Evolutionary conservation across 2,888 invertebrate genomes (phyloP), one percentile per base, ranked within the genome.

Genomic region (Dryobotodes eremita): DNA sequence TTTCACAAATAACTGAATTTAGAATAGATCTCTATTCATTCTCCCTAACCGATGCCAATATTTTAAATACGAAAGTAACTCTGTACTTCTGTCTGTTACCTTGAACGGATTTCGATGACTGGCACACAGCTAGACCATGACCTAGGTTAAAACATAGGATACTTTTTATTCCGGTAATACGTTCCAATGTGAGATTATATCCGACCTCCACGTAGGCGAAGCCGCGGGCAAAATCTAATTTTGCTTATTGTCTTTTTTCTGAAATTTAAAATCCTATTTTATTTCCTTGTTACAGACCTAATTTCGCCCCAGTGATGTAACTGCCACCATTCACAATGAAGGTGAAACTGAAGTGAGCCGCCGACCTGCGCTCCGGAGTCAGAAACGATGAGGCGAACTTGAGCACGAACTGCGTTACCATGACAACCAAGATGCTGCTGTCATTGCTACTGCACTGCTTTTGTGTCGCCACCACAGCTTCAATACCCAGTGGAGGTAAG

Each of bases 391-490:
- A 81, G 68, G 69, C 77, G 76, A 71, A 50, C 79, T 82, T 88
- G 84, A 87, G 62, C 68, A 46, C 46, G 66, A 42, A 7, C 66
- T 78, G 68, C 86, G 88, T 88, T 84, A 90, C 89, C 89, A 94
- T 94, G 93, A 93, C 93, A 79, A 93, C 92, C 80, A 95, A 94
- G 83, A 95, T 96, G 95, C 92, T 96, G 86, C 92, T 96, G 42
- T 94, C 96, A 0, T 86, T 96, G 86, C 83, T 96, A 86, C 90
- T 96, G 86, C 94, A 96, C 90, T 95, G 95, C 92, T 93, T 96
- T 92, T 96, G 94, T 89, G 94, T 95, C 80, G 94, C 94, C 73
- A 95, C 95, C 87, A 96, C 96, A 75, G 95, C 96, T 46, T 95
- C 96, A 23, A 93, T 96, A 88, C 92, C 94, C 17, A 94, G 93